Conservation (phyloP, 2,797 vertebrate species). For the Clamator glandarius region DNA sequence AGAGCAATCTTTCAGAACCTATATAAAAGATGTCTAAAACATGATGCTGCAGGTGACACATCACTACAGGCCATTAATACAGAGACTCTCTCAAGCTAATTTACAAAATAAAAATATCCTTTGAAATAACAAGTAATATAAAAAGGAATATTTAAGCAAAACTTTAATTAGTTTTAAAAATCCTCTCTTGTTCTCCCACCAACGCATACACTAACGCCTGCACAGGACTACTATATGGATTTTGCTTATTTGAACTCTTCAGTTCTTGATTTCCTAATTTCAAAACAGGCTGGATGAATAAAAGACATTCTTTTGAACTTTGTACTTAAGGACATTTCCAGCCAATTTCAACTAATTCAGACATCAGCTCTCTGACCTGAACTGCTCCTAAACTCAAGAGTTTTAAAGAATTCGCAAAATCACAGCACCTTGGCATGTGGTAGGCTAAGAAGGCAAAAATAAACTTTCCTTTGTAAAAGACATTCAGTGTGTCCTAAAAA, state of each 20-base stretch:
- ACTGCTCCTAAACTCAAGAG: not conserved
- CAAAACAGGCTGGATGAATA: not conserved
- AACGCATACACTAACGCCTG: not conserved
- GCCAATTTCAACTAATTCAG: not conserved
- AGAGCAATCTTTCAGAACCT: not conserved
- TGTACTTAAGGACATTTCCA: not conserved
- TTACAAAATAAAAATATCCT: not conserved
- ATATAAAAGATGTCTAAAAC: not conserved
- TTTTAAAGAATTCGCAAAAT: not conserved
- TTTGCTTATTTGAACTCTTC: not conserved
- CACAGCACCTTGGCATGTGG: not conserved
- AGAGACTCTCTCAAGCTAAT: not conserved
- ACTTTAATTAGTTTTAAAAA: not conserved
- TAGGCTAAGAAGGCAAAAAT: not conserved
- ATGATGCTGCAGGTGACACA: not conserved
- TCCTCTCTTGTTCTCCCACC: not conserved
- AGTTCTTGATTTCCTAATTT: not conserved
- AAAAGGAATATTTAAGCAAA: not conserved
- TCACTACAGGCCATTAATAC: not conserved
- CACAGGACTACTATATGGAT: not conserved
- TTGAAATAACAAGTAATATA: not conserved
- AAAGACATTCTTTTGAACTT: not conserved
- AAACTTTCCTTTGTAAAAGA: not conserved
- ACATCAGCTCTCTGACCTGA: not conserved
- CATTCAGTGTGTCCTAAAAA: not conserved